Conservation (phyloP, 2,888 invertebrate genomes). For the Drosophila percnosoma region DNA sequence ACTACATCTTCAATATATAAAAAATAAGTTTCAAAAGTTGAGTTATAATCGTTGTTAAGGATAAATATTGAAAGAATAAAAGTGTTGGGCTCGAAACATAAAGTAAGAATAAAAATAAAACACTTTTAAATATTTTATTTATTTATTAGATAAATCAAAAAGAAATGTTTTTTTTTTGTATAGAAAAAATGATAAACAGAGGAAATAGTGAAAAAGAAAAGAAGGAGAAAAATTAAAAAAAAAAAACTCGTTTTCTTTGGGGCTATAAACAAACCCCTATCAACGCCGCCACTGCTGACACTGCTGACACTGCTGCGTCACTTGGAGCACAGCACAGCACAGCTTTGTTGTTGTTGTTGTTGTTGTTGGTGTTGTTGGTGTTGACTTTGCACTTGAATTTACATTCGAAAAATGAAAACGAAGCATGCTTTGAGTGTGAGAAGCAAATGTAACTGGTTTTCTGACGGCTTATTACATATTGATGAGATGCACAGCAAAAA, state of each 20-base stretch:
- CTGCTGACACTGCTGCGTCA: slow-evolving; percentile 39
- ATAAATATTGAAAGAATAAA: background rate
- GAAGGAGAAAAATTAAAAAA: too few species aligned
- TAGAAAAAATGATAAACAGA: background rate
- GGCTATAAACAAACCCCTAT: background rate
- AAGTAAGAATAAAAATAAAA: background rate
- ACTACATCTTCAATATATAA: background rate
- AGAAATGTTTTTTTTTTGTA: background rate
- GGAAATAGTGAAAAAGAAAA: background rate
- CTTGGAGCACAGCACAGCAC: background rate
- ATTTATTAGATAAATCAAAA: background rate
- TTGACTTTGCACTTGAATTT: slow-evolving; percentile 60
- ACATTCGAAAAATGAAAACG: slow-evolving; percentile 40
- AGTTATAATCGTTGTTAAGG: background rate
- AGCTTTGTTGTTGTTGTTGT: slow-evolving; percentile 20
- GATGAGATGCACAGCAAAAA: slow-evolving; percentile 6
- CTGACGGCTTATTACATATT: background rate
- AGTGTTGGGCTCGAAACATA: background rate
- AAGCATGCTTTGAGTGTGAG: slow-evolving; percentile 27
- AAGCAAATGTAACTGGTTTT: slow-evolving; percentile 38
- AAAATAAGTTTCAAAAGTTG: background rate
- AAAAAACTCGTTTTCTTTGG: background rate
- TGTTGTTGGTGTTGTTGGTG: slow-evolving; percentile 26
- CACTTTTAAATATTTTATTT: background rate
- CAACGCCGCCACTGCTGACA: slow-evolving; percentile 38